Percentiles rank a stretch among this genome's conserved stretches.
These are phyloP conservation scores for Polydrusus pterygomalis DNA, from an alignment of 2,888 invertebrate genomes.

Conservation along the genomic window DNA sequence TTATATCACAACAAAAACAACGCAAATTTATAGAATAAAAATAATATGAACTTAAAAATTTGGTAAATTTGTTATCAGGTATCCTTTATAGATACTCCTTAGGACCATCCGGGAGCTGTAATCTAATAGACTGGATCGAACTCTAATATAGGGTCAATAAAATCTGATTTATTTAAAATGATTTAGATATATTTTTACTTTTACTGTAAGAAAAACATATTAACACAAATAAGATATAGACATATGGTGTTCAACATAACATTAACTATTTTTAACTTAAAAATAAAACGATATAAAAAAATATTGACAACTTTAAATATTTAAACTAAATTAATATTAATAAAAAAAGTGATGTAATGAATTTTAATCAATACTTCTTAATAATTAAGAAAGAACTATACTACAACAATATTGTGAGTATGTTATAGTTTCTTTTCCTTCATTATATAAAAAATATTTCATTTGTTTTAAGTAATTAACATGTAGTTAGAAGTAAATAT, in stretches of 20 bases:
- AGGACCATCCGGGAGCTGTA: background rate
- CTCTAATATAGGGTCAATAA: background rate
- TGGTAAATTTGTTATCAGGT: too few species aligned
- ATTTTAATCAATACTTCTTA: background rate
- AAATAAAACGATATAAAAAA: background rate
- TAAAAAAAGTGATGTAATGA: conserved; percentile 8
- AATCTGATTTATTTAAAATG: background rate
- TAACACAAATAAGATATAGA: background rate
- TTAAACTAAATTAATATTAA: background rate
- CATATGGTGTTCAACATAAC: background rate
- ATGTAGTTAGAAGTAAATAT: too few species aligned
- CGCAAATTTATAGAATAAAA: too few species aligned
- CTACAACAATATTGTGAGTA: background rate
- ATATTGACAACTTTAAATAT: background rate
- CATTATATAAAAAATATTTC: too few species aligned
- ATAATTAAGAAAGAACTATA: background rate
- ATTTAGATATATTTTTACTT: background rate
- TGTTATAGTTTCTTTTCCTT: too few species aligned
- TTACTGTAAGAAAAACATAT: background rate
- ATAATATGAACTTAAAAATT: too few species aligned
- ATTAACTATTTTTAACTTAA: background rate
- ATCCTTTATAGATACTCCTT: background rate
- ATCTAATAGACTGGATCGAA: background rate
- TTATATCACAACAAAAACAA: too few species aligned
- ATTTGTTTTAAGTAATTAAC: too few species aligned